A percentile compares a stretch with the other conserved stretches of the same genome.
Evolutionary conservation across 1,140 invertebrate genomes (phyloP).

Genomic region (Rhyzopertha dominica): DNA sequence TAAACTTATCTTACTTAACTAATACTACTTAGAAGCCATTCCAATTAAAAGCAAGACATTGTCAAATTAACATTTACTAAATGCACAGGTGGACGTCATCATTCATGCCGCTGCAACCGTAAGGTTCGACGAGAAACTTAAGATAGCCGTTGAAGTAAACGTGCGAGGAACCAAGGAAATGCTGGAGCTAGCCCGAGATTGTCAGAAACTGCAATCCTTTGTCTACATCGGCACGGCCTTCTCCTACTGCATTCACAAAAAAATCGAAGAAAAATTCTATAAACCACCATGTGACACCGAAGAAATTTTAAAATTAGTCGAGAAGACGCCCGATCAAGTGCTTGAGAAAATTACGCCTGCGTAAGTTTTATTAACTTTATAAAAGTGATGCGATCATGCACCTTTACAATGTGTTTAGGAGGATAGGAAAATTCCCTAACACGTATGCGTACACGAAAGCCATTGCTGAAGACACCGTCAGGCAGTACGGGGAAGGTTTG

Average conservation of each 20-base stretch:
- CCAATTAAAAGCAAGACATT: no score
- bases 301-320: slow-evolving; percentile 60
- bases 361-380: no score
- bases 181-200: slow-evolving; percentile 63
- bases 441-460: slow-evolving; percentile 63
- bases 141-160: slow-evolving; percentile 60
- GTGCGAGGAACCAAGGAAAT: slow-evolving; percentile 58
- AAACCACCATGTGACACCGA: slow-evolving; percentile 48
- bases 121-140: slow-evolving; percentile 60
- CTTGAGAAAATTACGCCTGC: slow-evolving; percentile 60
- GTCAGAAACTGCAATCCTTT: slow-evolving; percentile 58
- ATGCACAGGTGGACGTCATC: slow-evolving; percentile 49
- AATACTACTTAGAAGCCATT: no score
- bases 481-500: slow-evolving; percentile 47
- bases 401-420: no score
- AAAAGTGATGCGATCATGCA: no score
- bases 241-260: no score
- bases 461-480: slow-evolving; percentile 54
- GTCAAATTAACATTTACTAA: no score
- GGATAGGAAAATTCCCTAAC: slow-evolving; percentile 55
- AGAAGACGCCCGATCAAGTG: slow-evolving; percentile 60
- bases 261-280: no score
- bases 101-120: slow-evolving; percentile 65
- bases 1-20: no score
- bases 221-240: no score